Evolutionary conservation across 2,797 vertebrate genomes (phyloP).

Genomic region (Cheirogaleus major): DNA sequence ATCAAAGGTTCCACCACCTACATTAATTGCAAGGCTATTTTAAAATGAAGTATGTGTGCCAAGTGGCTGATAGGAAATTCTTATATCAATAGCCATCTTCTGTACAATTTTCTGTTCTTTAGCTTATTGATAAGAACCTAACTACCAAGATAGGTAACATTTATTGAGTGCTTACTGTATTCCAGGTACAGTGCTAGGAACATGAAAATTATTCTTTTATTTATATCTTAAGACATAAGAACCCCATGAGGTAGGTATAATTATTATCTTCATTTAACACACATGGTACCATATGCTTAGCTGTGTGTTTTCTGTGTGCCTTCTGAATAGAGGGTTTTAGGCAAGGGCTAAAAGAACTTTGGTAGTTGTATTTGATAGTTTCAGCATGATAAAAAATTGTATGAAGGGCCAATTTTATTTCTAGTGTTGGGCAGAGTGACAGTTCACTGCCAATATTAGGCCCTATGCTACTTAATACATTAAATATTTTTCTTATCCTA

Average conservation of each 20-base stretch:
- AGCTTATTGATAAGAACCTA: neutral
- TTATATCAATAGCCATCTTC: neutral
- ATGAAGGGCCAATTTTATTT: constrained; percentile 39
- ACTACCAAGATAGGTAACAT: neutral
- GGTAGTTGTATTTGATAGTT: neutral
- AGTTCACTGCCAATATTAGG: neutral
- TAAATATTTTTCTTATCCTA: neutral
- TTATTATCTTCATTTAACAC: constrained; percentile 17
- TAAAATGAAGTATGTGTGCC: constrained; percentile 45
- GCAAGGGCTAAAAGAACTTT: constrained; percentile 10
- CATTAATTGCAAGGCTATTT: constrained; percentile 62
- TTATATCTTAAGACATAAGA: constrained; percentile 14
- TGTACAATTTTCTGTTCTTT: constrained; percentile 34
- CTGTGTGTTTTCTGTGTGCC: neutral
- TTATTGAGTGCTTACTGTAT: neutral
- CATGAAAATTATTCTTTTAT: constrained; percentile 27
- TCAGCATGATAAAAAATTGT: constrained; percentile 41
- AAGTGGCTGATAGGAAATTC: constrained; percentile 9
- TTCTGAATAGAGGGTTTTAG: constrained; percentile 5
- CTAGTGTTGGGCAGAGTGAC: neutral
- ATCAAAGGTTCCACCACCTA: constrained; percentile 36
- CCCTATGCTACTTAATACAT: constrained; percentile 19
- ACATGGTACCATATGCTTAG: neutral
- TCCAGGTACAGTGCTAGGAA: neutral
- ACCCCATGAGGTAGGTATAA: neutral